A percentile compares a stretch with the other conserved stretches of the same genome.
phyloP scores from a whole-genome alignment of 2,113 vertebrate species.

The Pollimyrus isidori region DNA sequence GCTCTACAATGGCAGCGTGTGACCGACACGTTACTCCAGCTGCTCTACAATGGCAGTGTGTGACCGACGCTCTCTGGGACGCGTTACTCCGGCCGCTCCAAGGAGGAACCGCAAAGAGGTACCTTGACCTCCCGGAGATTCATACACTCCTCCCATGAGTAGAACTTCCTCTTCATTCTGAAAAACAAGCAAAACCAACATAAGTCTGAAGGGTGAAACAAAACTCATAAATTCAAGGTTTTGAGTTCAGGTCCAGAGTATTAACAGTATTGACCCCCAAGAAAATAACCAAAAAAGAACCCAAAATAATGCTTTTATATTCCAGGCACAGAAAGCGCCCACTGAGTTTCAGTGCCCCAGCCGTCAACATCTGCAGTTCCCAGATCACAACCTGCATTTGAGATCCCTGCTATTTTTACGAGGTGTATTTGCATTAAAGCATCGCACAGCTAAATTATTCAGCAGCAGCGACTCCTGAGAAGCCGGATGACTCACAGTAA shows the following conservation, averaged over 20 bases:
- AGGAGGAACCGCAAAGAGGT: slow-evolving; percentile 16
- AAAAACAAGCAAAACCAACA: slow-evolving; percentile 18
- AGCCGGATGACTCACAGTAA: not conserved
- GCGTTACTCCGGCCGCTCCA: too few species aligned
- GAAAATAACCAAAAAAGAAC: not conserved
- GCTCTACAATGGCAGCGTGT: too few species aligned
- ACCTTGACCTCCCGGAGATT: slow-evolving; percentile 96
- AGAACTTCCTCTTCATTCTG: slow-evolving; percentile 97
- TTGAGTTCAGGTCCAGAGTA: not conserved
- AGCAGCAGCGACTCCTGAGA: not conserved
- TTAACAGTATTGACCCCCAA: not conserved
- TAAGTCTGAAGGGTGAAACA: not conserved
- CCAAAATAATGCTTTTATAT: not conserved
- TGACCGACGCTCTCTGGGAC: too few species aligned
- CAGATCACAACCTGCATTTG: not conserved
- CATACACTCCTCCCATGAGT: slow-evolving; percentile 97
- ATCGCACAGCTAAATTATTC: not conserved
- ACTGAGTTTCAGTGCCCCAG: not conserved
- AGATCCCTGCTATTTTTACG: not conserved
- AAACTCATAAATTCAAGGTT: not conserved
- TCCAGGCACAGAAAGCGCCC: not conserved
- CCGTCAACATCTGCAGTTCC: not conserved
- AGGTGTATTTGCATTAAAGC: not conserved
- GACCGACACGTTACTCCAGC: too few species aligned
- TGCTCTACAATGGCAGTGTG: too few species aligned